Conservation (phyloP, 1,140 invertebrate genomes). For the Drosophila truncata region DNA sequence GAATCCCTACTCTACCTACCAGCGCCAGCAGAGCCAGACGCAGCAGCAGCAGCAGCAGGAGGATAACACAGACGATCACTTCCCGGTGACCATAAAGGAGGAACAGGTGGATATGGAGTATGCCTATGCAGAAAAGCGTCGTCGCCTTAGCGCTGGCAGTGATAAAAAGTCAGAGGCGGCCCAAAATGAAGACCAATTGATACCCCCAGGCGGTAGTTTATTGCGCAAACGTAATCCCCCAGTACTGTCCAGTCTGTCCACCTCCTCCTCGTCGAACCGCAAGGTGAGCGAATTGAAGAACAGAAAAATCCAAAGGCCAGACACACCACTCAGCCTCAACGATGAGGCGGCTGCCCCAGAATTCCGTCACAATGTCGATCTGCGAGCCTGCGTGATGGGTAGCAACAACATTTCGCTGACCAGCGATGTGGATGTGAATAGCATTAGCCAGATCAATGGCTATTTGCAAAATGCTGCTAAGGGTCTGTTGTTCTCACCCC, state of each 20-base stretch:
- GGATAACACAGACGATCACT: not conserved
- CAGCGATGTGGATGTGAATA: slow-evolving; percentile 31
- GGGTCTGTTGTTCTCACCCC: slow-evolving; percentile 10
- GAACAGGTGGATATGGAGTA: slow-evolving; percentile 33
- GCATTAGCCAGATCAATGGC: slow-evolving; percentile 66
- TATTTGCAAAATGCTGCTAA: slow-evolving; percentile 77
- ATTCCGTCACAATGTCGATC: slow-evolving; percentile 75
- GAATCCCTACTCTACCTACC: slow-evolving; percentile 19
- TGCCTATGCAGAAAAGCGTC: slow-evolving; percentile 20
- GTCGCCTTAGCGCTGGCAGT: slow-evolving; percentile 7
- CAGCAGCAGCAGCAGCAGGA: slow-evolving; percentile 1
- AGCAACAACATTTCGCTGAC: slow-evolving; percentile 80
- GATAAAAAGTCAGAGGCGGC: slow-evolving; percentile 6
- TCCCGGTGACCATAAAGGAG: slow-evolving; percentile 35
- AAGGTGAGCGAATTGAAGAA: slow-evolving; percentile 15
- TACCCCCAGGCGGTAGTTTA: slow-evolving; percentile 76
- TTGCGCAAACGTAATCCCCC: slow-evolving; percentile 66
- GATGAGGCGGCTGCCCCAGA: slow-evolving; percentile 55
- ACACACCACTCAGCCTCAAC: slow-evolving; percentile 61
- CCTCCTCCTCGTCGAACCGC: slow-evolving; percentile 11
- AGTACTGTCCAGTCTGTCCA: not conserved
- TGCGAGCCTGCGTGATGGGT: slow-evolving; percentile 80
- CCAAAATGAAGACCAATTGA: slow-evolving; percentile 45
- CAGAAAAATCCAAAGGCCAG: slow-evolving; percentile 44
- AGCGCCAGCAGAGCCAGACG: slow-evolving; percentile 3